These are phyloP conservation scores for Actias luna DNA, from an alignment of 2,888 invertebrate genomes.

Conservation along the genomic window DNA sequence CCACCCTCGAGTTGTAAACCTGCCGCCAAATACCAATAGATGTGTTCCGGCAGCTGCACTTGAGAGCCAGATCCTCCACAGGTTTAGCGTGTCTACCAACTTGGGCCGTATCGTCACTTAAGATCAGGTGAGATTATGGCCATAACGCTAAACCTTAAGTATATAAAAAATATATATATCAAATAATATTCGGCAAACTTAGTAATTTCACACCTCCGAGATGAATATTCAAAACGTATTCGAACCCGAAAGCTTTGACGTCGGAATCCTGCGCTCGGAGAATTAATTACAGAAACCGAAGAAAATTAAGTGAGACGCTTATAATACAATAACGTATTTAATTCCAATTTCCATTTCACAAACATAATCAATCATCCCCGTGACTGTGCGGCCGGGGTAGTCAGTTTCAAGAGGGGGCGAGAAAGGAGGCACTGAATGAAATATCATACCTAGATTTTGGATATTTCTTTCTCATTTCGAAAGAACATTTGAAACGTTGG, in stretches of 20 bases:
- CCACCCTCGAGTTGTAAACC: too few relatives aligned
- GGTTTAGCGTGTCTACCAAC: too few relatives aligned
- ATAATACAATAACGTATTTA: conserved; percentile 11
- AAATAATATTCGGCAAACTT: neutral
- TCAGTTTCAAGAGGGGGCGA: neutral
- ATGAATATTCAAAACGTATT: conserved; percentile 1
- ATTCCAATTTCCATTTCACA: conserved; percentile 9
- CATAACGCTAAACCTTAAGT: too few relatives aligned
- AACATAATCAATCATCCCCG: conserved; percentile 9
- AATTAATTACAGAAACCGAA: conserved; percentile 16
- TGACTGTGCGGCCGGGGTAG: neutral
- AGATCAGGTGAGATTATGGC: too few relatives aligned
- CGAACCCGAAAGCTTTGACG: neutral
- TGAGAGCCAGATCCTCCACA: too few relatives aligned
- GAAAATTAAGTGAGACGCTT: conserved; percentile 4
- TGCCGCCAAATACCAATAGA: too few relatives aligned
- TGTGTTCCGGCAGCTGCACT: too few relatives aligned
- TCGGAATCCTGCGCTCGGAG: neutral
- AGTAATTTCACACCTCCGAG: neutral
- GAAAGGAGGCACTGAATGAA: neutral
- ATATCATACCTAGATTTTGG: neutral
- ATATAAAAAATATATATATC: too few relatives aligned
- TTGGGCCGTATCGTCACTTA: too few relatives aligned
- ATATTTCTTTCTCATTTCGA: neutral
- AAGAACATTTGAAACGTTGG: neutral